Evolutionary conservation across 1,140 invertebrate species (phyloP).

Genomic region (Mesaphorura yosii): DNA sequence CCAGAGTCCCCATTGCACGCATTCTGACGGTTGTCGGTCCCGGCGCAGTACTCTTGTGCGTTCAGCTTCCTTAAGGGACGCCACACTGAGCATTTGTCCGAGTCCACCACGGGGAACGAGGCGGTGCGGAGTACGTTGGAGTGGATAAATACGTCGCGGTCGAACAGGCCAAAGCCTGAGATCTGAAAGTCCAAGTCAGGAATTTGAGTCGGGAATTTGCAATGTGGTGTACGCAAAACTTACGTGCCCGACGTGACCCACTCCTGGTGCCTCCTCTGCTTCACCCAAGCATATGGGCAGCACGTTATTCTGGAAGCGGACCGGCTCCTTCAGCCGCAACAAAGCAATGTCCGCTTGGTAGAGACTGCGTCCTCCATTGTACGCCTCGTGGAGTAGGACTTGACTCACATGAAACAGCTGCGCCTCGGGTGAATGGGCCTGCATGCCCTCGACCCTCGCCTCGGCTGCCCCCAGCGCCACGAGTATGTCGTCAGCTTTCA

Average conservation of each 20-base stretch:
- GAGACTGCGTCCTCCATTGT: slow-evolving; percentile 1
- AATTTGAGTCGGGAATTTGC: too few species aligned
- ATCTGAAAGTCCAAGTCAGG: too few species aligned
- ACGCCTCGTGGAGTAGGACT: slow-evolving; percentile 4
- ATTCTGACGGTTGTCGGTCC: not conserved
- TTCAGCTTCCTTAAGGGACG: not conserved
- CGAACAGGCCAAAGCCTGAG: not conserved
- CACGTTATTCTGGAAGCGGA: slow-evolving; percentile 4
- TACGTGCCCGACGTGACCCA: not conserved
- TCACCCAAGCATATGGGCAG: slow-evolving; percentile 6
- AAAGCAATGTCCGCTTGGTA: slow-evolving; percentile 4
- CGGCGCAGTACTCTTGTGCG: not conserved
- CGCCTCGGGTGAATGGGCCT: not conserved
- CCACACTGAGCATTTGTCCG: not conserved
- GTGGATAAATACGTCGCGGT: not conserved
- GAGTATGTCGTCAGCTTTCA: not conserved
- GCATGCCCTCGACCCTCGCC: not conserved
- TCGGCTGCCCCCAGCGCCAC: slow-evolving; percentile 7
- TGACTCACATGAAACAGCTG: slow-evolving; percentile 3
- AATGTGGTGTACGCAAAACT: too few species aligned
- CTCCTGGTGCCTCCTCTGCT: not conserved
- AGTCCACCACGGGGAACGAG: not conserved
- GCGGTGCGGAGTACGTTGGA: not conserved
- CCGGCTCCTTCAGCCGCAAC: slow-evolving; percentile 5
- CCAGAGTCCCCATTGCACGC: not conserved